A percentile compares a stretch with the other conserved stretches of the same genome.
Conservation (phyloP, 2,888 invertebrate species). For the Xestia rhomboidea region DNA sequence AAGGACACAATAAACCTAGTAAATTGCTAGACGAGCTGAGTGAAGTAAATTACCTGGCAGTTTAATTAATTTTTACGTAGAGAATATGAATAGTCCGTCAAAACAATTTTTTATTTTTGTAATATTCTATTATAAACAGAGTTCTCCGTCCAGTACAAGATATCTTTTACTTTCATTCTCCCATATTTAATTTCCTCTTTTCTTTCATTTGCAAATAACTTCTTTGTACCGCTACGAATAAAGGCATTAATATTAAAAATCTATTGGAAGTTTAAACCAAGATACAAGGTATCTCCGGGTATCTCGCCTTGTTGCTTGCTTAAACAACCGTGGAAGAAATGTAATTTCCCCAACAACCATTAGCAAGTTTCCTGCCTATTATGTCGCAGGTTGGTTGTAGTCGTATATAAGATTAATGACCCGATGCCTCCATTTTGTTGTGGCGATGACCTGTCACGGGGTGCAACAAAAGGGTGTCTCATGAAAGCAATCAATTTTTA, state of each 20-base stretch:
- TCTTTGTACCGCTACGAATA: conserved; percentile 62
- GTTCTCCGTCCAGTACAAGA: conserved; percentile 22
- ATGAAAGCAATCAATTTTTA: conserved; percentile 74
- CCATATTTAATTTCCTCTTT: conserved; percentile 59
- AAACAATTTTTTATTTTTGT: conserved; percentile 37
- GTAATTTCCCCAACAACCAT: conserved; percentile 85
- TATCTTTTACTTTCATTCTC: conserved; percentile 51
- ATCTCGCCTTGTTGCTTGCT: conserved; percentile 67
- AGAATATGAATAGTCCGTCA: conserved; percentile 39
- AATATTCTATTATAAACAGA: conserved; percentile 32
- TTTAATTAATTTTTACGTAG: conserved; percentile 49
- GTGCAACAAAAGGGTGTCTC: conserved; percentile 78
- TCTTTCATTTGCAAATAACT: conserved; percentile 51
- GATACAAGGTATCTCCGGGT: conserved; percentile 56
- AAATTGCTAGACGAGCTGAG: conserved; percentile 41
- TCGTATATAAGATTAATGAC: conserved; percentile 89
- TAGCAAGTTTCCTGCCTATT: conserved; percentile 84
- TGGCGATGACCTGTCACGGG: conserved; percentile 80
- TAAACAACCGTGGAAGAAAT: conserved; percentile 79
- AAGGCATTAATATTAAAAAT: conserved; percentile 52
- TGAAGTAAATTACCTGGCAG: conserved; percentile 43
- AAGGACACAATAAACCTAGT: conserved; percentile 53
- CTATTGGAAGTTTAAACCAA: conserved; percentile 71
- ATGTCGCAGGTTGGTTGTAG: conserved; percentile 77
- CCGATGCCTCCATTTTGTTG: conserved; percentile 76